Percentiles rank a stretch among this genome's conserved stretches.
Conservation (phyloP, 2,888 invertebrate species). For the Gari tellinella region DNA sequence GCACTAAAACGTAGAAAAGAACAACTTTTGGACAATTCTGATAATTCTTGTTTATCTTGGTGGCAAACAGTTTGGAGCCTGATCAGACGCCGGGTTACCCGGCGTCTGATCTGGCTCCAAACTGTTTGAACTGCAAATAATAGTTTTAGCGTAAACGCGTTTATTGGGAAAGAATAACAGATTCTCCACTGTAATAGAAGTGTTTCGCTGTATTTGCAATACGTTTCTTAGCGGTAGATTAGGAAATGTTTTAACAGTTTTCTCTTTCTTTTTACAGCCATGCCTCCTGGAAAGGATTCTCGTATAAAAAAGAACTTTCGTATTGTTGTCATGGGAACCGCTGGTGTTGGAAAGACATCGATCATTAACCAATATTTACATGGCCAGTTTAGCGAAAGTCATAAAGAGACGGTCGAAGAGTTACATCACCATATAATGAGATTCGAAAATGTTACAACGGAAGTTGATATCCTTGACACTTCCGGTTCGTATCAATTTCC, state of each 20-base stretch:
- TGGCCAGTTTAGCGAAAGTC: constrained; percentile 79
- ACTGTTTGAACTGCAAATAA: too few relatives aligned
- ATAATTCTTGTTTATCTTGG: too few relatives aligned
- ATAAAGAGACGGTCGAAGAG: constrained; percentile 84
- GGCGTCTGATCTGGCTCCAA: too few relatives aligned
- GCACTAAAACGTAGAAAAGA: too few relatives aligned
- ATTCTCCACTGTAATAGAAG: too few relatives aligned
- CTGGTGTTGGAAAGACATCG: constrained; percentile 83
- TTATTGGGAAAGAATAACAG: too few relatives aligned
- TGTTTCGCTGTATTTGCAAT: too few relatives aligned
- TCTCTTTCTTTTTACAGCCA: constrained; percentile 41
- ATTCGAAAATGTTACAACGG: constrained; percentile 73
- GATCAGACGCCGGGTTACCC: too few relatives aligned
- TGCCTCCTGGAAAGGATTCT: constrained; percentile 32
- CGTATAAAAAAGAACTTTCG: constrained; percentile 50
- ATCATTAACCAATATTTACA: constrained; percentile 83
- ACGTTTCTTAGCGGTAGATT: too few relatives aligned
- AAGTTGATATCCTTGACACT: constrained; percentile 82
- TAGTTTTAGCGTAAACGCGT: too few relatives aligned
- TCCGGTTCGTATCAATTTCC: constrained; percentile 84
- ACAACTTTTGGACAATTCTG: too few relatives aligned
- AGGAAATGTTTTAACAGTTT: not conserved
- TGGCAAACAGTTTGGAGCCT: too few relatives aligned
- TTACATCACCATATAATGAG: constrained; percentile 83
- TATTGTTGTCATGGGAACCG: constrained; percentile 83